Evolutionary conservation across 2,888 invertebrate species (phyloP).

Genomic region (Ellobium chinense): DNA sequence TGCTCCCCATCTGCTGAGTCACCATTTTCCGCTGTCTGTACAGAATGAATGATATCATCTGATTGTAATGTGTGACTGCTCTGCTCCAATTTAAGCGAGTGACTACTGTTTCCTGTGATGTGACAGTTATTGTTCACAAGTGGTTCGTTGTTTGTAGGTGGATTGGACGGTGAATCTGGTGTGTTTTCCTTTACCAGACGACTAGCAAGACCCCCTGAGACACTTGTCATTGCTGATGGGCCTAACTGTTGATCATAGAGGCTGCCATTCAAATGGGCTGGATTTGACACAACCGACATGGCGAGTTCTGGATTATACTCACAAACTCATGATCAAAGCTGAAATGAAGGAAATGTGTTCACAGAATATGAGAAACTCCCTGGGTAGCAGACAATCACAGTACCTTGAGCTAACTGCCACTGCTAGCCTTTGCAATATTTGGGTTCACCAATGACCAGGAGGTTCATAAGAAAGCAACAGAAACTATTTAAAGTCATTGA

Average conservation of each 20-base stretch:
- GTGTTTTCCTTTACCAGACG: not conserved
- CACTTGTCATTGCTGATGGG: not conserved
- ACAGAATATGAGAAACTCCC: not conserved
- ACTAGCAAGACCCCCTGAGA: not conserved
- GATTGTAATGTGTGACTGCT: no score
- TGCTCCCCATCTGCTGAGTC: not conserved
- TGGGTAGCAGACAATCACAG: no score
- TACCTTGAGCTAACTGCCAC: no score
- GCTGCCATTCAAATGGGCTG: conserved; percentile 28
- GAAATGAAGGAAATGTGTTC: not conserved
- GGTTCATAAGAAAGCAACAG: no score
- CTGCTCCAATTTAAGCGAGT: no score
- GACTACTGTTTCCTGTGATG: not conserved
- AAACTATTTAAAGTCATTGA: no score
- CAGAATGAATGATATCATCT: not conserved
- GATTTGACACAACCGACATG: conserved; percentile 35
- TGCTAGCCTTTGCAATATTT: no score
- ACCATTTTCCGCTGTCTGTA: not conserved
- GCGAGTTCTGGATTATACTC: not conserved
- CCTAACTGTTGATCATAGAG: conserved; percentile 31
- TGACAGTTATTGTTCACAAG: conserved; percentile 30
- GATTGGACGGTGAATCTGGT: not conserved
- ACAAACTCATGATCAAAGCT: not conserved
- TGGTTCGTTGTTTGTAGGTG: conserved; percentile 12
- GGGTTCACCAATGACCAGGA: no score